These are phyloP conservation scores for Neodontobutis hainanensis DNA, from an alignment of 2,113 vertebrate species.

Conservation along the genomic window DNA sequence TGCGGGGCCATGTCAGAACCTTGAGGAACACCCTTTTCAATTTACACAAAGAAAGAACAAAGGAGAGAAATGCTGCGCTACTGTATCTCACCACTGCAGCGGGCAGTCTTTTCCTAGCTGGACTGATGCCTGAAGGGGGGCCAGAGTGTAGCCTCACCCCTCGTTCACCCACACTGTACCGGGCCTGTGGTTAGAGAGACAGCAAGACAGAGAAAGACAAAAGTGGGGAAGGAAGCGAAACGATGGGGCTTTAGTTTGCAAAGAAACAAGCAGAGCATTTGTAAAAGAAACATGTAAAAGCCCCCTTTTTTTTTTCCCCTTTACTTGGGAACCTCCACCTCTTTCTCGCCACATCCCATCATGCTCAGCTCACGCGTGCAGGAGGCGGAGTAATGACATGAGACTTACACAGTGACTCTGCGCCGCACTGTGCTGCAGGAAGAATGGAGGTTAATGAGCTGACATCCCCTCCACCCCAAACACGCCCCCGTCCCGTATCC, in stretches of 20 bases:
- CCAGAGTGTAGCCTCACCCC: slow-evolving; percentile 76
- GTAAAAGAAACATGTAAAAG: slow-evolving; percentile 65
- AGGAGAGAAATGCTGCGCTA: slow-evolving; percentile 37
- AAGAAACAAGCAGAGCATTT: slow-evolving; percentile 66
- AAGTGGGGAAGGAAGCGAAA: slow-evolving; percentile 70
- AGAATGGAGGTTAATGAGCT: slow-evolving; percentile 78
- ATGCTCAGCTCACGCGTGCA: slow-evolving; percentile 39
- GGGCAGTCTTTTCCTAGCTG: slow-evolving; percentile 79
- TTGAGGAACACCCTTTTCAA: slow-evolving; percentile 24
- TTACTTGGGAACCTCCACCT: neutral
- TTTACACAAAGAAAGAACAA: slow-evolving; percentile 20
- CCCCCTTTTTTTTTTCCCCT: slow-evolving; percentile 33
- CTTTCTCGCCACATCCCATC: neutral
- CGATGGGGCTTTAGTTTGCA: slow-evolving; percentile 70
- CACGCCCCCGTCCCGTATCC: slow-evolving; percentile 52
- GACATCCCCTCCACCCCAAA: slow-evolving; percentile 64
- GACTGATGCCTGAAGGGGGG: slow-evolving; percentile 71
- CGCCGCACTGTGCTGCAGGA: slow-evolving; percentile 36
- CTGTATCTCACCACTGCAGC: slow-evolving; percentile 76
- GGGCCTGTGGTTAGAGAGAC: slow-evolving; percentile 76
- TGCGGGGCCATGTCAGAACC: slow-evolving; percentile 11
- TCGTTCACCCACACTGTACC: slow-evolving; percentile 76
- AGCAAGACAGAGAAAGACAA: slow-evolving; percentile 64
- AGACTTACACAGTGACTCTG: slow-evolving; percentile 67
- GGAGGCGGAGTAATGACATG: slow-evolving; percentile 69